Evolutionary conservation across 2,113 vertebrate genomes (phyloP).

Genomic region (Leucoraja erinaceus): DNA sequence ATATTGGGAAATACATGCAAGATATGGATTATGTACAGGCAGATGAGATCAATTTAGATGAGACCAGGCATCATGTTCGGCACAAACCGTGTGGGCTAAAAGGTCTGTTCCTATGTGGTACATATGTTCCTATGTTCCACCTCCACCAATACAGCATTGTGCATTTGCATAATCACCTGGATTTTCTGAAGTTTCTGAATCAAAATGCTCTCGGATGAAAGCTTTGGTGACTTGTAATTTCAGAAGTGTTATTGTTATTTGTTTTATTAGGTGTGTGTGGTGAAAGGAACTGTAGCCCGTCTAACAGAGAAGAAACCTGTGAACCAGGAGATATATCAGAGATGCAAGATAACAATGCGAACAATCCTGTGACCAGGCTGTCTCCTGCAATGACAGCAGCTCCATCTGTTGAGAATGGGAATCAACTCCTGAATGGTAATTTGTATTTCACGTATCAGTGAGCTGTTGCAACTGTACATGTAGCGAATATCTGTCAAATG

Average conservation of each 20-base stretch:
- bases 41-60: too few species aligned
- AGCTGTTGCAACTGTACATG: slow-evolving; percentile 12
- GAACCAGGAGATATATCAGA: slow-evolving; percentile 63
- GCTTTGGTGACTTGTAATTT: background rate
- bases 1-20: too few species aligned
- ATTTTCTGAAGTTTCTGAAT: background rate
- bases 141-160: background rate
- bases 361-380: slow-evolving; percentile 64
- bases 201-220: background rate
- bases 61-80: too few species aligned
- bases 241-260: background rate
- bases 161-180: background rate
- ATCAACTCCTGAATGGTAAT: slow-evolving; percentile 83
- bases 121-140: background rate
- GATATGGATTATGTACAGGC: too few species aligned
- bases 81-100: too few species aligned
- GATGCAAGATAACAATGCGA: slow-evolving; percentile 86
- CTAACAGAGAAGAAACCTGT: slow-evolving; percentile 67
- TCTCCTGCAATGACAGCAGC: slow-evolving; percentile 58
- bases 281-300: slow-evolving; percentile 84
- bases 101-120: too few species aligned
- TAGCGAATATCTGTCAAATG: background rate
- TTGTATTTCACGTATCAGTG: slow-evolving; percentile 37
- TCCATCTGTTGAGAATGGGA: slow-evolving; percentile 80
- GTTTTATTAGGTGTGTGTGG: slow-evolving; percentile 57